Percentiles rank a stretch among this genome's conserved stretches.
phyloP scores from a whole-genome alignment of 2,888 invertebrate species.

The Urechis unicinctus region DNA sequence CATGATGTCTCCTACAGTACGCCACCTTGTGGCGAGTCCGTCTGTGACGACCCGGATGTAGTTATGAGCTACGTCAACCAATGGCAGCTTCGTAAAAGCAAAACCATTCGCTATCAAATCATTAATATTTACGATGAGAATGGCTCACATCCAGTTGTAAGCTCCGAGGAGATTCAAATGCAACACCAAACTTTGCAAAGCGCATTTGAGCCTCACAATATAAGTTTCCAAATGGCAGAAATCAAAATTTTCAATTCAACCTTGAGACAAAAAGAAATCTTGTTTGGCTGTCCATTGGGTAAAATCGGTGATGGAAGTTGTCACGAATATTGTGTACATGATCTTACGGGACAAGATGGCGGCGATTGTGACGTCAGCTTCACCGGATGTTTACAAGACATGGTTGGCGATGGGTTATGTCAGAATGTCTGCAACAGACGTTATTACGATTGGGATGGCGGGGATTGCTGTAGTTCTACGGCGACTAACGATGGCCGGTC shows the following conservation, averaged over 20 bases:
- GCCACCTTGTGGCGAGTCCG: neutral
- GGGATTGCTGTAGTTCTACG: neutral
- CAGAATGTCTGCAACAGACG: neutral
- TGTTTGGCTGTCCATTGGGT: neutral
- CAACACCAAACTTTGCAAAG: neutral
- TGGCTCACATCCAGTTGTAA: neutral
- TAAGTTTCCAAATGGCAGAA: neutral
- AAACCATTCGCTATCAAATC: neutral
- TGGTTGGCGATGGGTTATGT: neutral
- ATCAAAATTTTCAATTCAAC: neutral
- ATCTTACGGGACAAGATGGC: neutral
- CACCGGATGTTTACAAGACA: neutral
- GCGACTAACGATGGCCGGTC: too few species aligned
- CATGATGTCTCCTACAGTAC: neutral
- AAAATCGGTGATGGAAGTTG: neutral
- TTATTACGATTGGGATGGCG: neutral
- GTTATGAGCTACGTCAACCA: neutral
- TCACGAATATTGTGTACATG: neutral
- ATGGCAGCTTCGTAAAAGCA: neutral
- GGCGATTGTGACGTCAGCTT: neutral
- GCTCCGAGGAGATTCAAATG: neutral
- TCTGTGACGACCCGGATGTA: neutral
- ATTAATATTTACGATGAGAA: neutral
- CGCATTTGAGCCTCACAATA: neutral
- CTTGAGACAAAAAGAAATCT: neutral